Base-by-base conservation (phyloP, 2,888 invertebrate species). In the Cabera pusaria region DNA sequence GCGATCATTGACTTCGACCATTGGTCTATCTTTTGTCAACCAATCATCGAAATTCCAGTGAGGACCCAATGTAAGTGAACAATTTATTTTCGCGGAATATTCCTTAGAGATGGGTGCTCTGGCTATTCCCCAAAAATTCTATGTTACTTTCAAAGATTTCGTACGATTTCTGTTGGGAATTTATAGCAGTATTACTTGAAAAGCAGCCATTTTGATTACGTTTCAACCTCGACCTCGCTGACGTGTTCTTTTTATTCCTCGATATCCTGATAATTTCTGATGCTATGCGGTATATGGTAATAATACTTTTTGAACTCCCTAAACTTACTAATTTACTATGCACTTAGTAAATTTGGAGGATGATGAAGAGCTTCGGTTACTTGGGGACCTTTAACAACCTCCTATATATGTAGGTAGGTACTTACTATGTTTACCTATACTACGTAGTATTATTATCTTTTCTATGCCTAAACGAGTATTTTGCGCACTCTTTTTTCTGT, bases 21-120 rank as follows among this genome's bases (percentile, higher is more conserved):
- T 94, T 94, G 93, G 93, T 93, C 93, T 93, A 93, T 91, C 92
- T 91, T 93, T 93, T 92, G 93, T 92, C 93, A 93, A 93, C 95
- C 96, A 95, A 96, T 95, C 95, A 94, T 94, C 91, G 94, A 91
- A 92, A 94, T 93, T 94, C 93, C 93, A 92, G 92, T 81, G 77
- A 87, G 80, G 72, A 79, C 68, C 74, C 80, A 81, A 82, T 85
- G 88, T 88, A 88, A 88, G 87, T 88, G 78, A 73, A 71, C 78
- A 77, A 76, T 75, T 74, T 66, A 70, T 69, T 72, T 81, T 79
- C 74, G 61, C 62, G 67, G 65, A 82, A 68, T 75, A 75, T 71
- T 70, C 56, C 57, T 55, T 66, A 52, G 57, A 39, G 61, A 75
- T 71, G 71, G 61, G 54, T 56, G 61, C 59, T 49, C 59, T 62